These are phyloP conservation scores for Campoletis sonorensis DNA, from an alignment of 1,140 invertebrate genomes.

Conservation along the genomic window DNA sequence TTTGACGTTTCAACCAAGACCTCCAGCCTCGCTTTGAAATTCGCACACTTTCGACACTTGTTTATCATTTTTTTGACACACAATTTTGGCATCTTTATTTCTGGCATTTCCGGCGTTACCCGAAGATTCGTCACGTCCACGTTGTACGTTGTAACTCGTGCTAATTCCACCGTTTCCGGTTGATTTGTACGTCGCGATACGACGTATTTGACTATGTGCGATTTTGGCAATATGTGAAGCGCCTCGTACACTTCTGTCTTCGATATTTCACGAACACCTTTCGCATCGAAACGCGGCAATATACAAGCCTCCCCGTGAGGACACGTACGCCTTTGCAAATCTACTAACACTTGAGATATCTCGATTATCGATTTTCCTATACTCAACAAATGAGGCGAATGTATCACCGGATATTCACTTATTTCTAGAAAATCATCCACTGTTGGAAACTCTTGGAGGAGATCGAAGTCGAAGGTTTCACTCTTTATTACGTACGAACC, in stretches of 20 bases:
- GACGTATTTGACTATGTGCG: slow-evolving; percentile 61
- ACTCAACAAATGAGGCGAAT: slow-evolving; percentile 66
- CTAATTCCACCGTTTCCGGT: slow-evolving; percentile 45
- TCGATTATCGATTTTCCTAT: slow-evolving; percentile 68
- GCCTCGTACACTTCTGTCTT: slow-evolving; percentile 63
- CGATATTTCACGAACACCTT: slow-evolving; percentile 52
- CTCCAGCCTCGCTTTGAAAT: slow-evolving; percentile 56
- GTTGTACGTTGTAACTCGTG: slow-evolving; percentile 57
- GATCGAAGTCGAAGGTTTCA: slow-evolving; percentile 53
- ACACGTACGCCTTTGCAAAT: slow-evolving; percentile 58
- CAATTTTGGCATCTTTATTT: slow-evolving; percentile 56
- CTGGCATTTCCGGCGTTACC: slow-evolving; percentile 49
- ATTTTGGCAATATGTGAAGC: slow-evolving; percentile 60
- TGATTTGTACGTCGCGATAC: slow-evolving; percentile 50
- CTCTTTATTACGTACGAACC: slow-evolving; percentile 67
- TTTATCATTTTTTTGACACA: slow-evolving; percentile 58
- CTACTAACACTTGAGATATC: slow-evolving; percentile 56
- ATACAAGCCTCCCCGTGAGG: slow-evolving; percentile 50
- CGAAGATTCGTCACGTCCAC: slow-evolving; percentile 55
- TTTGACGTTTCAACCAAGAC: background rate
- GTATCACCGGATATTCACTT: slow-evolving; percentile 51
- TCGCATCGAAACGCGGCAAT: slow-evolving; percentile 55
- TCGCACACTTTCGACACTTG: slow-evolving; percentile 65
- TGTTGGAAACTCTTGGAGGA: slow-evolving; percentile 47
- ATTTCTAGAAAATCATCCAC: slow-evolving; percentile 54